Percentiles rank a stretch among this genome's conserved stretches.
Conservation (phyloP, 2,797 vertebrate genomes). For the Rhinella marina region DNA sequence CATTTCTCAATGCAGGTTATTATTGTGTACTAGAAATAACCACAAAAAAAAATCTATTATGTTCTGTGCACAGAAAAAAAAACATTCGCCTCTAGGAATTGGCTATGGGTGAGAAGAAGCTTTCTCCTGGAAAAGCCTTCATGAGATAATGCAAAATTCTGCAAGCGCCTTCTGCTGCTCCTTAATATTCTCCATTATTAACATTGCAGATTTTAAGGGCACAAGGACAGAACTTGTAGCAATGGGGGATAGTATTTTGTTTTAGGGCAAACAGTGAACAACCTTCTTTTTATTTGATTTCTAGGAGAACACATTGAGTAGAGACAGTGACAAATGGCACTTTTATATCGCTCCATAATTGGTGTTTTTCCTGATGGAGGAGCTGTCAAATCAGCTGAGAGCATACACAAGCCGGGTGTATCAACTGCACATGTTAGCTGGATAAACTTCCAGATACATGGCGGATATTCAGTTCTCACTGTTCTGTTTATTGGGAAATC, state of each 20-base stretch:
- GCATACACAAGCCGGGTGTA: conserved; percentile 9
- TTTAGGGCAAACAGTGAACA: conserved; percentile 20
- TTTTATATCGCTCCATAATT: conserved; percentile 20
- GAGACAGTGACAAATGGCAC: conserved; percentile 41
- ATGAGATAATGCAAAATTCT: conserved; percentile 23
- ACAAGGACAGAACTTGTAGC: neutral
- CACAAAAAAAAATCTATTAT: conserved; percentile 28
- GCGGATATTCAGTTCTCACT: conserved; percentile 8
- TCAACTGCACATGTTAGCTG: neutral
- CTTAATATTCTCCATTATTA: conserved; percentile 38
- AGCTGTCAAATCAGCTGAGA: conserved; percentile 26
- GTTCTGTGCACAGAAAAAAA: conserved; percentile 1
- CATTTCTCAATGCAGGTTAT: conserved; percentile 47
- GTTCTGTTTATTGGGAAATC: conserved; percentile 25
- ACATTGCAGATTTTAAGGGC: conserved; percentile 18
- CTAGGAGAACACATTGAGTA: conserved; percentile 2
- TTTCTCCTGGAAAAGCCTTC: conserved; percentile 14
- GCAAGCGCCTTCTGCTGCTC: conserved; percentile 14
- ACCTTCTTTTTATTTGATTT: conserved; percentile 38
- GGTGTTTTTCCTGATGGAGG: conserved; percentile 30
- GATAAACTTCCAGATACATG: conserved; percentile 17
- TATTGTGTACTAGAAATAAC: conserved; percentile 41
- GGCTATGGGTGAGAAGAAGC: neutral
- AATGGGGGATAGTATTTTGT: neutral
- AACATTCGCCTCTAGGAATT: conserved; percentile 31